Evolutionary conservation across 2,797 vertebrate species (phyloP), one percentile per base, ranked within the genome.

Genomic region (Tinamus major): DNA sequence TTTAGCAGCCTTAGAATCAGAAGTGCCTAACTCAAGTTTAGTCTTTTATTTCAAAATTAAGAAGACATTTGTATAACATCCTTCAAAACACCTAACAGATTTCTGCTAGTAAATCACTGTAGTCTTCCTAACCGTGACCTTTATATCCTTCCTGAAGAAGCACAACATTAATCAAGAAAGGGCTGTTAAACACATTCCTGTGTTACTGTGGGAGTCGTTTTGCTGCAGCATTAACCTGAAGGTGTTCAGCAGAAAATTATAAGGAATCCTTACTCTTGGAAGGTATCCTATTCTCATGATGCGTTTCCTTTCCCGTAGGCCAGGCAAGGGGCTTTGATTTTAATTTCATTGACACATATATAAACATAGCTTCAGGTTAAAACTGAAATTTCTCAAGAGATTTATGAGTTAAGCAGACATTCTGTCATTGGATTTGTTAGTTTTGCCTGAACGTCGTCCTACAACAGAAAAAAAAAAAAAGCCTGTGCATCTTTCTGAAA

Each of bases 341-440:
- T 95, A 92, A 89, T 91, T 96, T 97, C 93, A 93, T 9, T 94
- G 85, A 94, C 96, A 94, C 58, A 61, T 79, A 95, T 44, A 91
- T 86, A 95, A 97, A 97, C 86, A 86, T 46, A 3, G 19, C 94
- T 95, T 58, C 81, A 59, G 92, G 94, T 82, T 94, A 94, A 93
- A 97, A 90, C 84, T 93, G 87, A 97, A 96, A 95, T 94, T 76
- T 95, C 77, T 90, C 87, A 91, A 93, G 92, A 96, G 89, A 96
- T 97, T 97, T 97, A 96, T 90, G 93, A 97, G 94, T 53, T 81
- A 94, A 93, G 91, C 86, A 97, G 96, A 94, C 76, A 93, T 95
- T 96, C 96, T 92, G 86, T 90, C 87, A 93, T 80, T 91, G 86
- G 65, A 91, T 96, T 93, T 92, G 93, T 70, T 96, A 91, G 70